phyloP scores from a whole-genome alignment of 2,888 invertebrate genomes.

The Sarcophaga variegata region DNA sequence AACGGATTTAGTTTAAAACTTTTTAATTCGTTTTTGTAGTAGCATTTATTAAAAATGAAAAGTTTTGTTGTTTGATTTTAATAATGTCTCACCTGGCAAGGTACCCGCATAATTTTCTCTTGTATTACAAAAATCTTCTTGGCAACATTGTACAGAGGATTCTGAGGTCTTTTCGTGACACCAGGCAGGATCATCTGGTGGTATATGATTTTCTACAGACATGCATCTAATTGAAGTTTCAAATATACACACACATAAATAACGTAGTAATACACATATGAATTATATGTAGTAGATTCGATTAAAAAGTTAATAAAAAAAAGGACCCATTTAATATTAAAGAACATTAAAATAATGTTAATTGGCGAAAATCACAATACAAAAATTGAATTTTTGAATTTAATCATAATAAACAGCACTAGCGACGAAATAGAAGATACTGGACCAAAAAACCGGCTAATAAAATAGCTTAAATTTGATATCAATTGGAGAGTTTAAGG shows the following conservation, averaged over 20 bases:
- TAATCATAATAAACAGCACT: background rate
- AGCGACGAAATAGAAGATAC: background rate
- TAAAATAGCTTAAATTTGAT: too few species aligned
- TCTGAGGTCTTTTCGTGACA: constrained; percentile 82
- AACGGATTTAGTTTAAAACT: constrained; percentile 36
- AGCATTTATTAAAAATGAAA: constrained; percentile 45
- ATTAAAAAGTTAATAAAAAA: constrained; percentile 17
- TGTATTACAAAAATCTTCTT: constrained; percentile 87
- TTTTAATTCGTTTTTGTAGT: constrained; percentile 53
- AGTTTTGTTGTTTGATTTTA: constrained; percentile 42
- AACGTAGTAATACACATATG: constrained; percentile 39
- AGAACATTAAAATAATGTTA: constrained; percentile 12
- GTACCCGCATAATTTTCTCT: constrained; percentile 80
- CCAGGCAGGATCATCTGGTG: constrained; percentile 85
- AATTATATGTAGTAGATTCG: constrained; percentile 32
- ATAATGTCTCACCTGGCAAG: constrained; percentile 80
- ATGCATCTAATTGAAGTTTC: constrained; percentile 84
- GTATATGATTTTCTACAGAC: constrained; percentile 84
- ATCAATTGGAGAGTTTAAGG: too few species aligned
- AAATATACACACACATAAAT: constrained; percentile 62
- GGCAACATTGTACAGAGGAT: constrained; percentile 84
- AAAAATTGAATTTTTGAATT: background rate
- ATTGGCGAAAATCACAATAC: constrained; percentile 24
- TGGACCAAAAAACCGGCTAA: background rate
- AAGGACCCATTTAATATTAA: constrained; percentile 28